A percentile compares a stretch with the other conserved stretches of the same genome.
These are phyloP conservation scores for Heliconius cydno DNA, from an alignment of 2,888 invertebrate species.

Conservation along the genomic window DNA sequence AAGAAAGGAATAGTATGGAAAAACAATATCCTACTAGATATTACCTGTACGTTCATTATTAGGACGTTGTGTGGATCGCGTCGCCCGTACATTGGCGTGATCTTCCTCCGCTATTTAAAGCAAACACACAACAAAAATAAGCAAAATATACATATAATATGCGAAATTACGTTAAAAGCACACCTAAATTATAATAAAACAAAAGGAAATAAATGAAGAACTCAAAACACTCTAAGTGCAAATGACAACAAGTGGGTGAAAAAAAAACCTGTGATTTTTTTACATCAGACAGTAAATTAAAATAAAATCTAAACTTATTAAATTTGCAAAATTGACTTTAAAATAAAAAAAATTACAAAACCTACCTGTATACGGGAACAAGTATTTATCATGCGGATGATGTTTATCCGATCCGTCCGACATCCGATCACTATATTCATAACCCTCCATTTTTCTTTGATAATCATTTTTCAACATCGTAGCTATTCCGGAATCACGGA, in stretches of 20 bases:
- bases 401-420: conserved; percentile 89
- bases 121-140: conserved; percentile 53
- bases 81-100: conserved; percentile 81
- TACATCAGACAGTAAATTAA: not conserved
- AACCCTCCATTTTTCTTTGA: conserved; percentile 77
- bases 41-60: conserved; percentile 67
- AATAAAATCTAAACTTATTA: not conserved
- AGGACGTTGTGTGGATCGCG: conserved; percentile 62
- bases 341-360: conserved; percentile 31
- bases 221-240: not conserved
- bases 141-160: conserved; percentile 37
- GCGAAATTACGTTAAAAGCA: conserved; percentile 44
- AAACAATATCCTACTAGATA: not conserved
- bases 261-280: not conserved
- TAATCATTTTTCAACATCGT: conserved; percentile 82
- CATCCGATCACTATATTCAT: conserved; percentile 86
- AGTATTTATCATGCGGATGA: conserved; percentile 89
- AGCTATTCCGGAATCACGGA: conserved; percentile 77
- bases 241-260: not conserved
- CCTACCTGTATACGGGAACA: conserved; percentile 91
- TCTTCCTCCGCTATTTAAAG: conserved; percentile 88
- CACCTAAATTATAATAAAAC: not conserved
- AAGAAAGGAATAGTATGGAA: not conserved
- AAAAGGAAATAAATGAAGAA: not conserved
- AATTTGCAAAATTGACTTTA: not conserved